These are phyloP conservation scores for Cryptophagus acutangulus DNA, from an alignment of 2,888 invertebrate species.

Conservation along the genomic window DNA sequence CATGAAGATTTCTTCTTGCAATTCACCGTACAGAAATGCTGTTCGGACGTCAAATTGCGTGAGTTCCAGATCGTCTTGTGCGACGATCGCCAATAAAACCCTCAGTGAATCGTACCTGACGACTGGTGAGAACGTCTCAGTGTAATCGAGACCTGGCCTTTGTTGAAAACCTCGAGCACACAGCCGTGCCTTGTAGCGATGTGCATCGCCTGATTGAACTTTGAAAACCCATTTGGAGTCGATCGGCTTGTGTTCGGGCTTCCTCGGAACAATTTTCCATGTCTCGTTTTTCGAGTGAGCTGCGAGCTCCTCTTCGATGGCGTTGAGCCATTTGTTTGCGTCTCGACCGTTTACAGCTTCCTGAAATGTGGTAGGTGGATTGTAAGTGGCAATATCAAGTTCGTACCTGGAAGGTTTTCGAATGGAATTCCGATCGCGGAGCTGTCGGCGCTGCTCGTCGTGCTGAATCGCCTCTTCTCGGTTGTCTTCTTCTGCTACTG, in stretches of 20 bases:
- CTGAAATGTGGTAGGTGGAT: constrained; percentile 2
- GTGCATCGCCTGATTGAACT: neutral
- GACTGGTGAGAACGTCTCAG: constrained; percentile 24
- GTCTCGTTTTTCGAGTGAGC: neutral
- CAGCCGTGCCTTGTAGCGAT: constrained; percentile 5
- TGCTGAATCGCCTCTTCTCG: neutral
- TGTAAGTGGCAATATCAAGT: neutral
- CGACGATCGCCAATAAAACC: constrained; percentile 17
- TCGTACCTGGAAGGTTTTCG: constrained; percentile 7
- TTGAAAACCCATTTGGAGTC: constrained; percentile 7
- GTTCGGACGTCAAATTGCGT: constrained; percentile 17
- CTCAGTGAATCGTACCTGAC: constrained; percentile 16
- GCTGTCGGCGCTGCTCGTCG: neutral
- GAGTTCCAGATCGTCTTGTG: constrained; percentile 9
- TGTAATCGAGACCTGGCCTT: constrained; percentile 17
- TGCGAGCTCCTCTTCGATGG: constrained; percentile 1
- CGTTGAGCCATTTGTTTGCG: neutral
- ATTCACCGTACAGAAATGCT: constrained; percentile 17
- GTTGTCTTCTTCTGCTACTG: no score
- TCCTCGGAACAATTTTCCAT: neutral
- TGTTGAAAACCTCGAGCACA: constrained; percentile 17
- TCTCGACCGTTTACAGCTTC: neutral
- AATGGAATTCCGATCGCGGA: neutral
- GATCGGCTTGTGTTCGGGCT: neutral
- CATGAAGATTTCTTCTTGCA: constrained; percentile 5